These are phyloP conservation scores for Eupithecia subumbrata DNA, from an alignment of 2,888 invertebrate species.

Conservation along the genomic window DNA sequence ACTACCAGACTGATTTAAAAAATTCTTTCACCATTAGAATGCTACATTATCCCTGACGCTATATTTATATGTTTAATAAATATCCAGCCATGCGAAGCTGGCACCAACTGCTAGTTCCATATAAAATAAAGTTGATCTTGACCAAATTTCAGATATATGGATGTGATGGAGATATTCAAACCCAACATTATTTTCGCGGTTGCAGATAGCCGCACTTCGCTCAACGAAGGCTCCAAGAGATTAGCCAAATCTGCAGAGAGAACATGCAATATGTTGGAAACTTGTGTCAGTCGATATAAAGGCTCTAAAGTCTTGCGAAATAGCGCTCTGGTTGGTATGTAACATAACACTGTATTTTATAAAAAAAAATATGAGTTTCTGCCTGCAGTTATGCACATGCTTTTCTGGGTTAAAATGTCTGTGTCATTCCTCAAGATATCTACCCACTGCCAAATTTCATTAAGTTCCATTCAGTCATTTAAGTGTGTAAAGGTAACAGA, in stretches of 20 bases:
- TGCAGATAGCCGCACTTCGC: constrained; percentile 90
- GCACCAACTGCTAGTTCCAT: too few relatives aligned
- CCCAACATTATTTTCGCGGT: constrained; percentile 93
- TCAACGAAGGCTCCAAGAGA: constrained; percentile 87
- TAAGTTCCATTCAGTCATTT: not conserved
- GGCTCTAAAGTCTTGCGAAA: constrained; percentile 77
- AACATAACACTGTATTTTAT: not conserved
- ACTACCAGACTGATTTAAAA: too few relatives aligned
- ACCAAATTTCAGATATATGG: constrained; percentile 86
- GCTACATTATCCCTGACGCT: too few relatives aligned
- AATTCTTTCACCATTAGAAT: too few relatives aligned
- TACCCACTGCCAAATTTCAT: too few relatives aligned
- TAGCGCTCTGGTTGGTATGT: constrained; percentile 77
- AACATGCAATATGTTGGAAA: constrained; percentile 86
- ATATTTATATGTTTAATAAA: too few relatives aligned
- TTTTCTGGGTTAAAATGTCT: not conserved
- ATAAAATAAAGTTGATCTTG: not conserved
- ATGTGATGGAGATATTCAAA: constrained; percentile 88
- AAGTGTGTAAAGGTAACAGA: not conserved
- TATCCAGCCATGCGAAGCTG: too few relatives aligned
- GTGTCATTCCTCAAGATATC: too few relatives aligned
- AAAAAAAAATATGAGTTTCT: not conserved
- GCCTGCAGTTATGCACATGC: not conserved
- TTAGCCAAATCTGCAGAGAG: constrained; percentile 88
- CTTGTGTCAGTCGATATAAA: constrained; percentile 87